Conservation (phyloP, 2,888 invertebrate species). For the Eupithecia subumbrata region DNA sequence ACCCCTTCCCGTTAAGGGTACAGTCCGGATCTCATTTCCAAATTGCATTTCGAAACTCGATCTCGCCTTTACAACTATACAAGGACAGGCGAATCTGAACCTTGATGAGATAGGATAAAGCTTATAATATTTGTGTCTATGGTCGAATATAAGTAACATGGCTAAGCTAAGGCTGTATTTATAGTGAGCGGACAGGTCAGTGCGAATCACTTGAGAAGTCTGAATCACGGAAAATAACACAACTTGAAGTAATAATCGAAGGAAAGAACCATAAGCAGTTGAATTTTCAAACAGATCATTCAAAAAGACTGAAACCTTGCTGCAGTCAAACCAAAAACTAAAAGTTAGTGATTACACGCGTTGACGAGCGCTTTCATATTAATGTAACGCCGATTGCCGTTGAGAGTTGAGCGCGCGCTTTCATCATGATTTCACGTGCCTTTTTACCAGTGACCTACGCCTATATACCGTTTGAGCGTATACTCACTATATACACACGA, state of each 20-base stretch:
- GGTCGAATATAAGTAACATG: constrained; percentile 66
- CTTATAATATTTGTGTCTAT: constrained; percentile 45
- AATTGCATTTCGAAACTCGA: constrained; percentile 81
- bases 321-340: background rate
- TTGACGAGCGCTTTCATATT: too few relatives aligned
- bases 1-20: constrained; percentile 69
- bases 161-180: constrained; percentile 54
- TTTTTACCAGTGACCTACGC: too few relatives aligned
- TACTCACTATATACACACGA: too few relatives aligned
- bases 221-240: background rate
- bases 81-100: constrained; percentile 51
- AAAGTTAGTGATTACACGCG: too few relatives aligned
- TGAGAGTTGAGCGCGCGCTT: too few relatives aligned
- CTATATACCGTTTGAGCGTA: too few relatives aligned
- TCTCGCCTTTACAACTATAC: constrained; percentile 75
- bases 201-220: background rate
- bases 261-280: background rate
- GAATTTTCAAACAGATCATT: background rate
- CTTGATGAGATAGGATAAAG: constrained; percentile 48
- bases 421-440: too few relatives aligned
- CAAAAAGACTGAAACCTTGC: background rate
- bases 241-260: background rate
- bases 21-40: constrained; percentile 81
- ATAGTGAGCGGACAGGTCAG: constrained; percentile 22
- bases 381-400: too few relatives aligned